phyloP scores from a whole-genome alignment of 2,888 invertebrate species.

The Aricia artaxerxes region DNA sequence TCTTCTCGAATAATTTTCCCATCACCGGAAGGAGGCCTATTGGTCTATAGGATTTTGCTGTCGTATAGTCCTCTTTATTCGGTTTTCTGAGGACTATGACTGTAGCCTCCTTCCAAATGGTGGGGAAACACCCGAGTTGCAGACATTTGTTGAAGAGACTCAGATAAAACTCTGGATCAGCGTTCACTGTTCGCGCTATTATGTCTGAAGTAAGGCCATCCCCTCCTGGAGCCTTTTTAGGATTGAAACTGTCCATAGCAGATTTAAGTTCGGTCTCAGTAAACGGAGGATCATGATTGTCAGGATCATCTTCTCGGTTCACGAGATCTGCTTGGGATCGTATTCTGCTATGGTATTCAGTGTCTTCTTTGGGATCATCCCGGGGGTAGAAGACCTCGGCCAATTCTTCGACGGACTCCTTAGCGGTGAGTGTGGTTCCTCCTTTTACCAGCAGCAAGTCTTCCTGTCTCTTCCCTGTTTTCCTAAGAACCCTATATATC shows the following conservation, averaged over 20 bases:
- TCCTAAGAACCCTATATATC: slow-evolving; percentile 37
- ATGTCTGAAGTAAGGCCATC: too few species aligned
- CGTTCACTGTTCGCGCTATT: too few species aligned
- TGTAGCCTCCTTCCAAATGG: background rate
- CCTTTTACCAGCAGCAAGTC: background rate
- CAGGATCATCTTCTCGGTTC: background rate
- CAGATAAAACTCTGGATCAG: background rate
- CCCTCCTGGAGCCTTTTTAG: too few species aligned
- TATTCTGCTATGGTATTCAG: background rate
- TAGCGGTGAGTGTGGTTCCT: background rate
- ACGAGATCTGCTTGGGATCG: background rate
- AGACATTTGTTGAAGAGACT: background rate
- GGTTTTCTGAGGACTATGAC: too few species aligned
- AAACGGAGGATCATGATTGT: slow-evolving; percentile 7
- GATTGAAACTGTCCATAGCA: background rate
- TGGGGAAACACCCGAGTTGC: background rate
- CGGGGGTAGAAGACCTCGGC: slow-evolving; percentile 10
- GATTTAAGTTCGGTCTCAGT: background rate
- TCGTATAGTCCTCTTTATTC: too few species aligned
- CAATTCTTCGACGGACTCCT: background rate
- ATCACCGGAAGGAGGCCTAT: background rate
- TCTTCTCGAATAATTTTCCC: background rate
- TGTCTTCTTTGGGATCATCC: background rate
- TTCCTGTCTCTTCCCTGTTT: slow-evolving; percentile 22
- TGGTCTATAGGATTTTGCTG: too few species aligned